Conservation (phyloP, 2,888 invertebrate species). For the Drosophila incognita region DNA sequence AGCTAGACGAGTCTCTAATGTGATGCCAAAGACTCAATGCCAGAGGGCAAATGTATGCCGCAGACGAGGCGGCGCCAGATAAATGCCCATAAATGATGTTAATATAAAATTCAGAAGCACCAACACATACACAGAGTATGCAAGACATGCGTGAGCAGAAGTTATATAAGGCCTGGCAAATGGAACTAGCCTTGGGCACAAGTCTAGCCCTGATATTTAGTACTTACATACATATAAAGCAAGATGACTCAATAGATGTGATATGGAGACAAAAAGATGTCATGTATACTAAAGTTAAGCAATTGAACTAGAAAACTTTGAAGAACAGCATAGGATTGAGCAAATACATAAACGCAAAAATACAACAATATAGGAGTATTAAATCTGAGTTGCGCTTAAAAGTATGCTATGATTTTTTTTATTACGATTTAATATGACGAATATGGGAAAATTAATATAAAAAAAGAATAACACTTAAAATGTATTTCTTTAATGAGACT, state of each 20-base stretch:
- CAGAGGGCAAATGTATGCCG: conserved; percentile 60
- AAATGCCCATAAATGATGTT: conserved; percentile 69
- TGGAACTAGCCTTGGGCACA: conserved; percentile 16
- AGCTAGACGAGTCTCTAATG: conserved; percentile 4
- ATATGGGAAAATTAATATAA: no score
- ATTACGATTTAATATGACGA: not conserved
- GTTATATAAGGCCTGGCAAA: conserved; percentile 46
- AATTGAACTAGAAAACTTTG: not conserved
- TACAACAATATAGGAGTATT: not conserved
- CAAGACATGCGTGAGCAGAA: conserved; percentile 35
- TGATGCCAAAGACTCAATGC: conserved; percentile 6
- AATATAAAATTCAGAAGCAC: conserved; percentile 54
- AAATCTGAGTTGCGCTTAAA: not conserved
- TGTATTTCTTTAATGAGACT: not conserved
- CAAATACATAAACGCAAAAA: not conserved
- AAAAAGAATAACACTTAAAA: no score
- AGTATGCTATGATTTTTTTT: conserved; percentile 1
- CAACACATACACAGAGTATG: conserved; percentile 26
- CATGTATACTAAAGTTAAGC: not conserved
- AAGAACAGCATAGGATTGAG: not conserved
- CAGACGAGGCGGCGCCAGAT: conserved; percentile 71
- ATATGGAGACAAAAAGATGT: not conserved
- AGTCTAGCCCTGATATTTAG: not conserved
- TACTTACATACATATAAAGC: not conserved
- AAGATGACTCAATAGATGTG: conserved; percentile 6